phyloP scores from a whole-genome alignment of 2,888 invertebrate species.

The Adelphocoris suturalis region DNA sequence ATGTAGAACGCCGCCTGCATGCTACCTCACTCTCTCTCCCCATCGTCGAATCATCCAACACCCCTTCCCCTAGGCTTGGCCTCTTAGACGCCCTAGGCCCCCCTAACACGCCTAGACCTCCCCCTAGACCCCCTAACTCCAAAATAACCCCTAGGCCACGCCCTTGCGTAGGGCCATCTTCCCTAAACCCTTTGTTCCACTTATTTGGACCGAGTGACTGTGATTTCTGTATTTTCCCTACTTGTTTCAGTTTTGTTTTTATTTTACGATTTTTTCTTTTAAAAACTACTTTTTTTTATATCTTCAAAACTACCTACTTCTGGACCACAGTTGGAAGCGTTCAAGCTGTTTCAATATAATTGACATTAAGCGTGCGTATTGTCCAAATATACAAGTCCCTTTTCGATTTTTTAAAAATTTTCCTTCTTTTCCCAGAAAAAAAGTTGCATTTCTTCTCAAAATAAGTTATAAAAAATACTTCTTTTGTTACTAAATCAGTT shows the following conservation, averaged over 20 bases:
- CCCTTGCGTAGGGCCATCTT: conserved; percentile 53
- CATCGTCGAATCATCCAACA: conserved; percentile 75
- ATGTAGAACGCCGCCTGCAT: conserved; percentile 97
- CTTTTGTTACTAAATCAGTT: not conserved
- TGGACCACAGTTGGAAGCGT: conserved; percentile 72
- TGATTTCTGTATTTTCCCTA: not conserved
- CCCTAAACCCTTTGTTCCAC: conserved; percentile 18
- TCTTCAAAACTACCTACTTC: conserved; percentile 64
- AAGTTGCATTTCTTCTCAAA: conserved; percentile 18
- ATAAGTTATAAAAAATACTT: conserved; percentile 67
- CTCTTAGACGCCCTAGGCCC: conserved; percentile 60
- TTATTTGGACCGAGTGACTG: not conserved
- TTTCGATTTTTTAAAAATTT: not conserved
- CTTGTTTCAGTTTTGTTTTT: not conserved
- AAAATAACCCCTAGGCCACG: conserved; percentile 30
- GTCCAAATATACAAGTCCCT: conserved; percentile 58
- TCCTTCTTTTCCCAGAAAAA: conserved; percentile 28
- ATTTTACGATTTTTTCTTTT: not conserved
- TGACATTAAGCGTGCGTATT: conserved; percentile 71
- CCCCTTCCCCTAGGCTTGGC: conserved; percentile 26
- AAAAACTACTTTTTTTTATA: conserved; percentile 3
- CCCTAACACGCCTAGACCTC: conserved; percentile 71
- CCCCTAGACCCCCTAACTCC: conserved; percentile 74
- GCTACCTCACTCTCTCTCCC: conserved; percentile 81
- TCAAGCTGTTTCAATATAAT: conserved; percentile 72